Conservation (phyloP, 2,113 vertebrate genomes). For the Clupea harengus region DNA sequence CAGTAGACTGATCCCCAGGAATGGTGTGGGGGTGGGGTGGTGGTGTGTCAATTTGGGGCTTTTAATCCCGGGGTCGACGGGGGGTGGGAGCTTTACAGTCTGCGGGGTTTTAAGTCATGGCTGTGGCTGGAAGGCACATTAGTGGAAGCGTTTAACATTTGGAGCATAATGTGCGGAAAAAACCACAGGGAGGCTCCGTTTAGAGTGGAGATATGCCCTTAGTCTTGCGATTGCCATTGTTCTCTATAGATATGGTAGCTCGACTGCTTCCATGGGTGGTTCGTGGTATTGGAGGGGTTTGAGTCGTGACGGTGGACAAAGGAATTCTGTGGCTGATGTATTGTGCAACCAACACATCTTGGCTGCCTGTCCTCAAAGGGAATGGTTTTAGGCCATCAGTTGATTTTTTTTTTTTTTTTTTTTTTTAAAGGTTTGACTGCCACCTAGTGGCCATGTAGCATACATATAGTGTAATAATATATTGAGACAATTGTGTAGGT, state of each 20-base stretch:
- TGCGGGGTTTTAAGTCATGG: neutral
- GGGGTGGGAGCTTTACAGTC: neutral
- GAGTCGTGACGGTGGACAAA: conserved; percentile 13
- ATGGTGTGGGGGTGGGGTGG: neutral
- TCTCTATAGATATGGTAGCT: neutral
- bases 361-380: conserved; percentile 7
- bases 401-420: neutral
- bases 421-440: conserved; percentile 25
- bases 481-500: too few species aligned
- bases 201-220: neutral
- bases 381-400: neutral
- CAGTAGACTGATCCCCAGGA: conserved; percentile 15
- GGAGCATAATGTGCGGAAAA: neutral
- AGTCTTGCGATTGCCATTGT: neutral
- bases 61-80: neutral
- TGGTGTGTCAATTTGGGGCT: neutral
- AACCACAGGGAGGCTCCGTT: neutral
- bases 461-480: neutral
- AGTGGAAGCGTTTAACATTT: neutral
- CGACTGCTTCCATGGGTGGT: neutral
- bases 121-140: neutral
- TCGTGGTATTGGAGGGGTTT: neutral
- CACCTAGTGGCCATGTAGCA: conserved; percentile 35
- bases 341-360: conserved; percentile 17
- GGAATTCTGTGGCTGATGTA: conserved; percentile 17